A percentile compares a stretch with the other conserved stretches of the same genome.
These are phyloP conservation scores for Ochlodes sylvanus DNA, from an alignment of 2,888 invertebrate genomes.

Conservation along the genomic window DNA sequence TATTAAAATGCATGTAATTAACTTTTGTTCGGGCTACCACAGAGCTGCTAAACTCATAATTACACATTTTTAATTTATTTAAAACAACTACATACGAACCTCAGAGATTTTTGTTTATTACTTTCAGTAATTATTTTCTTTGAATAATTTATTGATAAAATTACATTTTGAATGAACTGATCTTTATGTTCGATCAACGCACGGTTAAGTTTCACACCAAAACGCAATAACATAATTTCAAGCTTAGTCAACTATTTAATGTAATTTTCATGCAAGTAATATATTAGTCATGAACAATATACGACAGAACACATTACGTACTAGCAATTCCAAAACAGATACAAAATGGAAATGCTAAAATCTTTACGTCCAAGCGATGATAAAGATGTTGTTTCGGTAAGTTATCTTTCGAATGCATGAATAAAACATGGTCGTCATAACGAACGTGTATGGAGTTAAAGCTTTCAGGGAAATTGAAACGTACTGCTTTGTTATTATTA, in stretches of 20 bases:
- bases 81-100: no score
- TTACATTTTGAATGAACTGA: no score
- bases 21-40: neutral
- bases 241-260: no score
- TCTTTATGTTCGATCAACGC: no score
- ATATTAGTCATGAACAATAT: constrained; percentile 5
- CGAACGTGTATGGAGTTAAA: constrained; percentile 47
- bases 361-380: constrained; percentile 41
- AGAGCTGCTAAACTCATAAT: neutral
- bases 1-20: neutral
- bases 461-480: constrained; percentile 74
- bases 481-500: constrained; percentile 53
- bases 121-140: no score
- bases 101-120: no score
- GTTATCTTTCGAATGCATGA: constrained; percentile 44
- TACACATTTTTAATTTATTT: no score
- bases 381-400: constrained; percentile 53
- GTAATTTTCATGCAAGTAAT: no score
- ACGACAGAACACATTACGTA: neutral
- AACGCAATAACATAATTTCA: no score
- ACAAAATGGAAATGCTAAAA: constrained; percentile 32
- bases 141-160: no score
- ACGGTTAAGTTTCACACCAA: no score
- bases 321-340: constrained; percentile 39
- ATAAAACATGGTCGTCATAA: constrained; percentile 46